Conservation (phyloP, 2,113 vertebrate genomes). For the Protomyctophum bolini region DNA sequence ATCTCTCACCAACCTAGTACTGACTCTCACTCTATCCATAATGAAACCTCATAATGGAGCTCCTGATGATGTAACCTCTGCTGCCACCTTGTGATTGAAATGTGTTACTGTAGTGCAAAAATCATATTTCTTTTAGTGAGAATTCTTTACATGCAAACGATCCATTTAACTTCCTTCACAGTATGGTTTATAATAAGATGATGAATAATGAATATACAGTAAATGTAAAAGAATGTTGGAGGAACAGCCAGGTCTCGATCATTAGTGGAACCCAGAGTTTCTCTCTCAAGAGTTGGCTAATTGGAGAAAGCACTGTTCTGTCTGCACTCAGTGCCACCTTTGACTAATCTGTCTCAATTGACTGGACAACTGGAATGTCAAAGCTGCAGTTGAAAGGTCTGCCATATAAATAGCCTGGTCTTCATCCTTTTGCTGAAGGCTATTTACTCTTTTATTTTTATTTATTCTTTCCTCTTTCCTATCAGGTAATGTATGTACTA, state of each 20-base stretch:
- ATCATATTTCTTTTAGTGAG: background rate
- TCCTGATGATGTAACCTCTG: conserved; percentile 17
- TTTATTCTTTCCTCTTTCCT: background rate
- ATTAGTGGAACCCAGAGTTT: conserved; percentile 24
- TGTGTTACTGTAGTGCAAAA: background rate
- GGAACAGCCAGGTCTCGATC: conserved; percentile 2
- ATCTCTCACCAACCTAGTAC: no score
- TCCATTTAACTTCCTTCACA: background rate
- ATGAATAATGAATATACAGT: conserved; percentile 16
- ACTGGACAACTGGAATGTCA: conserved; percentile 44
- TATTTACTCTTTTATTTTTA: no score
- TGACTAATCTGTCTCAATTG: conserved; percentile 22
- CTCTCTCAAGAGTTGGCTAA: conserved; percentile 2
- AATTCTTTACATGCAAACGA: conserved; percentile 3
- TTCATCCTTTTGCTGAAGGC: background rate
- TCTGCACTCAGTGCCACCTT: conserved; percentile 17
- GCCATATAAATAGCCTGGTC: background rate
- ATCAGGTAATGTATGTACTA: background rate
- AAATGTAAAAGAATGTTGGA: no score
- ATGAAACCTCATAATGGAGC: background rate
- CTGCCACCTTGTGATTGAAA: conserved; percentile 55
- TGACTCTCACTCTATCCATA: background rate
- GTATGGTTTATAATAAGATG: conserved; percentile 15
- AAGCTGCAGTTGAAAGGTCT: conserved; percentile 18
- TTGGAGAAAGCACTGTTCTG: conserved; percentile 1